Percentiles rank a stretch among this genome's conserved stretches.
These are phyloP conservation scores for Balaeniceps rex DNA, from an alignment of 2,113 vertebrate genomes.

Conservation along the genomic window DNA sequence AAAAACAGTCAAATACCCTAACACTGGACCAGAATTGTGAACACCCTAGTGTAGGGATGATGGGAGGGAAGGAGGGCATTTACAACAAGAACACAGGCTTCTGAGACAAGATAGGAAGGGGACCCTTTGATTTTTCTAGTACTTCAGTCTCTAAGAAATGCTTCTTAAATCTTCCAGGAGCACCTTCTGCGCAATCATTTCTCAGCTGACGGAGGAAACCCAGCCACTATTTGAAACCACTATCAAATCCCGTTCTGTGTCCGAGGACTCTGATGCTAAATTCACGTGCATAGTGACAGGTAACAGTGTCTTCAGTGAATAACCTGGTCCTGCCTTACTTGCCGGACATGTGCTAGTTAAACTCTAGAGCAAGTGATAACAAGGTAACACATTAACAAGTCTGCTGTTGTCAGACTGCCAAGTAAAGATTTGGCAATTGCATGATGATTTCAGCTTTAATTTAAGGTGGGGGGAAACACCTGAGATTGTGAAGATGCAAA, in stretches of 20 bases:
- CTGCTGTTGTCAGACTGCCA: background rate
- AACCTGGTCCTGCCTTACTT: background rate
- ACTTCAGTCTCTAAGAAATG: slow-evolving; percentile 53
- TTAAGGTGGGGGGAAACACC: background rate
- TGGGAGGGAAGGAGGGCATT: background rate
- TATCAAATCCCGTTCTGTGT: slow-evolving; percentile 91
- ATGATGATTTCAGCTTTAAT: background rate
- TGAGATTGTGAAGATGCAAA: background rate
- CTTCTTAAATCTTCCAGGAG: slow-evolving; percentile 84
- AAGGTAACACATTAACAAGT: background rate
- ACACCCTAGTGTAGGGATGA: background rate
- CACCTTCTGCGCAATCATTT: slow-evolving; percentile 95
- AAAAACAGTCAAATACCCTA: background rate
- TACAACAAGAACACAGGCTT: background rate
- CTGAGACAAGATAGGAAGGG: background rate
- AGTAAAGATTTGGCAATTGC: background rate
- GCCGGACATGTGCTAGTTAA: background rate
- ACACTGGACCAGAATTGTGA: background rate
- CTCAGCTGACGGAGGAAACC: slow-evolving; percentile 95
- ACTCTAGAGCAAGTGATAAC: background rate
- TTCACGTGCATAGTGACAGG: slow-evolving; percentile 96
- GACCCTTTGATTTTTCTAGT: background rate
- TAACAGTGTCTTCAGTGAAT: slow-evolving; percentile 56
- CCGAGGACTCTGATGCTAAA: slow-evolving; percentile 90
- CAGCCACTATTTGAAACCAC: slow-evolving; percentile 94